Evolutionary conservation across 1,140 invertebrate species (phyloP).

Genomic region (Heterodera schachtii): DNA sequence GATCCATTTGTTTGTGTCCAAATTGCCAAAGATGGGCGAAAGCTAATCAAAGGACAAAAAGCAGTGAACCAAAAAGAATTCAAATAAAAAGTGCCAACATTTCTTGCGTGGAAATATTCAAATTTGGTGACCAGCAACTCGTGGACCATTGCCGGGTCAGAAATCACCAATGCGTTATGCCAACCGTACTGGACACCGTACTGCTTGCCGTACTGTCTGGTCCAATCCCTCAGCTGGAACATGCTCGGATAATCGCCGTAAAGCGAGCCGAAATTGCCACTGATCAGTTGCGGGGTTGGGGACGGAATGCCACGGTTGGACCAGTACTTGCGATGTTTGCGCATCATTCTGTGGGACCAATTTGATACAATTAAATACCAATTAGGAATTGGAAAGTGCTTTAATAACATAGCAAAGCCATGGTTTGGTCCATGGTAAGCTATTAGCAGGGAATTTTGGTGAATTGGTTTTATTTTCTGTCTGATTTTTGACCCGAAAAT

Average conservation of each 20-base stretch:
- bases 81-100: neutral
- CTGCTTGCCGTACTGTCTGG: slow-evolving; percentile 43
- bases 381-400: no score
- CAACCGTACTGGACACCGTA: slow-evolving; percentile 42
- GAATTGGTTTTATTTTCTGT: no score
- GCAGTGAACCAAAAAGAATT: no score
- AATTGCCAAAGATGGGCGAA: slow-evolving; percentile 42
- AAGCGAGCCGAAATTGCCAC: slow-evolving; percentile 19
- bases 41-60: neutral
- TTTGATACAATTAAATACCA: neutral
- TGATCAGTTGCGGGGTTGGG: slow-evolving; percentile 20
- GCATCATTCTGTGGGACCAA: neutral
- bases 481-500: no score
- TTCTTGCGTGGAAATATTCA: slow-evolving; percentile 32
- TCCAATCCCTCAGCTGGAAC: slow-evolving; percentile 33
- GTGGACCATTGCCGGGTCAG: slow-evolving; percentile 28
- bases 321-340: slow-evolving; percentile 26
- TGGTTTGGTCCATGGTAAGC: no score
- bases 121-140: slow-evolving; percentile 36
- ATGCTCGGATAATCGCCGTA: neutral
- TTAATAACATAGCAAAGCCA: no score
- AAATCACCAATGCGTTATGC: slow-evolving; percentile 14
- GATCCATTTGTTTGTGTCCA: slow-evolving; percentile 37
- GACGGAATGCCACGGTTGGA: slow-evolving; percentile 35
- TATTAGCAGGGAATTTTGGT: no score